Evolutionary conservation across 2,888 invertebrate genomes (phyloP).

Genomic region (Drosophila nr. perissopoda): DNA sequence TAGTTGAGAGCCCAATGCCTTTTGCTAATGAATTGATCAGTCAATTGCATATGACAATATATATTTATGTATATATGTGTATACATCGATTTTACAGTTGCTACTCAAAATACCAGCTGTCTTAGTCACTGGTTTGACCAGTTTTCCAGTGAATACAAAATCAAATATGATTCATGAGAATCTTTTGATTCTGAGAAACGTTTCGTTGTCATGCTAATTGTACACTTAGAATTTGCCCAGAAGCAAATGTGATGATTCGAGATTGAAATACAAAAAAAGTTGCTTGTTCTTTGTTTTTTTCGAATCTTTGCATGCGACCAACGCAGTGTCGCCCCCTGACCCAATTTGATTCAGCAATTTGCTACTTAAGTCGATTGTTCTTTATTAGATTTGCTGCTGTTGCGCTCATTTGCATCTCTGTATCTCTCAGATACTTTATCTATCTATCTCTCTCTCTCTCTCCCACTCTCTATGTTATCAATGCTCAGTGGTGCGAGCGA

Average conservation of each 20-base stretch:
- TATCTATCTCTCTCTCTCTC: conserved; percentile 5
- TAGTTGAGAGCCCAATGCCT: conserved; percentile 54
- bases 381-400: conserved; percentile 67
- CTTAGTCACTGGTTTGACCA: conserved; percentile 55
- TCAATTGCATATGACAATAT: not conserved
- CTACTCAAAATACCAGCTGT: conserved; percentile 7
- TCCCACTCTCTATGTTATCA: conserved; percentile 12
- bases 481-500: conserved; percentile 10
- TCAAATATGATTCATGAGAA: conserved; percentile 17
- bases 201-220: conserved; percentile 54
- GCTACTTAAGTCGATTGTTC: conserved; percentile 57
- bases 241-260: conserved; percentile 12
- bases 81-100: conserved; percentile 2
- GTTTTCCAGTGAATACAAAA: conserved; percentile 28
- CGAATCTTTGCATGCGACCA: conserved; percentile 34
- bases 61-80: conserved; percentile 12
- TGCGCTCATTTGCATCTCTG: conserved; percentile 52
- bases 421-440: conserved; percentile 40
- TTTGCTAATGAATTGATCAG: conserved; percentile 53
- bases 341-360: conserved; percentile 73
- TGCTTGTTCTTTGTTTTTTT: conserved; percentile 9
- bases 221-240: conserved; percentile 44
- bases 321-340: conserved; percentile 55
- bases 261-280: conserved; percentile 22
- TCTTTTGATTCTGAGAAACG: conserved; percentile 49